Evolutionary conservation across 2,888 invertebrate species (phyloP).

Genomic region (Acrobasis suavella): DNA sequence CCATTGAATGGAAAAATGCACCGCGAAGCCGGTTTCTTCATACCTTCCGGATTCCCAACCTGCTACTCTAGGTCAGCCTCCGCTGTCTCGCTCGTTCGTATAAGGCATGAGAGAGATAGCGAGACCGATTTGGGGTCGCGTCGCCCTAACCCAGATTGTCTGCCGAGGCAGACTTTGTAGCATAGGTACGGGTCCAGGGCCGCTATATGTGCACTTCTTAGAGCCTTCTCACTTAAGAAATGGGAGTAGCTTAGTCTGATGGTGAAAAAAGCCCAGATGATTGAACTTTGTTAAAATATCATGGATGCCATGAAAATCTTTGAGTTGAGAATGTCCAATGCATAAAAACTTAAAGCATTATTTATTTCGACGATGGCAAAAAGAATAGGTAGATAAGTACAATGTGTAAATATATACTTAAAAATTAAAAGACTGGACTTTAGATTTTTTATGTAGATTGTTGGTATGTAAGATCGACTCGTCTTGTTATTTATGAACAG

Average conservation of each 20-base stretch:
- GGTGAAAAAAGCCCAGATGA: too few relatives aligned
- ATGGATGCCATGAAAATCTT: too few relatives aligned
- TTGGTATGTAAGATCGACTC: too few relatives aligned
- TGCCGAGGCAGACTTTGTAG: conserved; percentile 64
- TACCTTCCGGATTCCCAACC: conserved; percentile 82
- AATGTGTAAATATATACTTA: too few relatives aligned
- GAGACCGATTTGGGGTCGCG: conserved; percentile 76
- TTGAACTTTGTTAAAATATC: too few relatives aligned
- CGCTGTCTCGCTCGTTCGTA: conserved; percentile 62
- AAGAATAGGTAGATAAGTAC: too few relatives aligned
- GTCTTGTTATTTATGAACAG: too few relatives aligned
- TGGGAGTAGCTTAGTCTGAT: background rate
- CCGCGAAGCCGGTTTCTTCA: conserved; percentile 73
- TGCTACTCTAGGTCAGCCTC: conserved; percentile 76
- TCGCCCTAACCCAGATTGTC: conserved; percentile 79
- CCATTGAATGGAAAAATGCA: conserved; percentile 81
- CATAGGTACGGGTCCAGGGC: conserved; percentile 39
- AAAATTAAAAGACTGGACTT: too few relatives aligned
- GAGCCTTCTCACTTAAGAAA: background rate
- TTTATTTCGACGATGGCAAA: too few relatives aligned
- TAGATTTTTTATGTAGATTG: too few relatives aligned
- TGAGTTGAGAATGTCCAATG: too few relatives aligned
- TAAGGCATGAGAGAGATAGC: conserved; percentile 56
- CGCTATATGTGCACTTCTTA: conserved; percentile 23
- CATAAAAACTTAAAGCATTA: too few relatives aligned